Conservation (phyloP, 2,888 invertebrate species). For the Latrodectus hesperus region DNA sequence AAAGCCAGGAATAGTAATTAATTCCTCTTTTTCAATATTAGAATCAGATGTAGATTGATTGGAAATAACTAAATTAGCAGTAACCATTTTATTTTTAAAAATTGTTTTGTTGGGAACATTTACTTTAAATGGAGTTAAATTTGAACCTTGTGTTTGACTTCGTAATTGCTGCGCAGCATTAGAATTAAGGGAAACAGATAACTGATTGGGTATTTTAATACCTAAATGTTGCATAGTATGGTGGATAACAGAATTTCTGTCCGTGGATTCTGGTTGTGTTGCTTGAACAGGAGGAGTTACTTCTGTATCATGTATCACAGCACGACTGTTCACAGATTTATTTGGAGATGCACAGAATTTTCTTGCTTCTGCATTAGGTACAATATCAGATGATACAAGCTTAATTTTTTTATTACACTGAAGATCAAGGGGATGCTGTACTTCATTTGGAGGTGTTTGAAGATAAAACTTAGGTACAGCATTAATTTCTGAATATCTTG, state of each 20-base stretch:
- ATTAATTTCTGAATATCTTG: background rate
- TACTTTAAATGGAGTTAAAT: conserved; percentile 8
- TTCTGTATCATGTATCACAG: background rate
- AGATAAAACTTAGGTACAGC: background rate
- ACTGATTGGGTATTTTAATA: conserved; percentile 24
- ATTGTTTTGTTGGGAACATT: conserved; percentile 6
- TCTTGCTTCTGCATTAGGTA: background rate
- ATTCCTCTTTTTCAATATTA: background rate
- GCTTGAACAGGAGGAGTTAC: background rate
- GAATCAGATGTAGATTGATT: background rate
- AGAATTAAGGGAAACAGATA: conserved; percentile 23
- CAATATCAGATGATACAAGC: background rate
- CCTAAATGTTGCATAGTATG: conserved; percentile 41
- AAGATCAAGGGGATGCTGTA: background rate
- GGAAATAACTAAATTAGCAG: conserved; percentile 8
- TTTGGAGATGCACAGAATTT: background rate
- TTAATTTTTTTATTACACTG: background rate
- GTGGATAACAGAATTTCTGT: conserved; percentile 56
- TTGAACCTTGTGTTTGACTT: background rate
- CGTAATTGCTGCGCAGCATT: conserved; percentile 6
- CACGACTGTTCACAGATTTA: background rate
- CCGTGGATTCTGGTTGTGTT: background rate
- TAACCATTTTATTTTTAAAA: background rate
- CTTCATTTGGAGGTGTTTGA: conserved; percentile 1
- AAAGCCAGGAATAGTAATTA: conserved; percentile 11